These are phyloP conservation scores for Cuculus canorus DNA, from an alignment of 2,797 vertebrate species.

Conservation along the genomic window DNA sequence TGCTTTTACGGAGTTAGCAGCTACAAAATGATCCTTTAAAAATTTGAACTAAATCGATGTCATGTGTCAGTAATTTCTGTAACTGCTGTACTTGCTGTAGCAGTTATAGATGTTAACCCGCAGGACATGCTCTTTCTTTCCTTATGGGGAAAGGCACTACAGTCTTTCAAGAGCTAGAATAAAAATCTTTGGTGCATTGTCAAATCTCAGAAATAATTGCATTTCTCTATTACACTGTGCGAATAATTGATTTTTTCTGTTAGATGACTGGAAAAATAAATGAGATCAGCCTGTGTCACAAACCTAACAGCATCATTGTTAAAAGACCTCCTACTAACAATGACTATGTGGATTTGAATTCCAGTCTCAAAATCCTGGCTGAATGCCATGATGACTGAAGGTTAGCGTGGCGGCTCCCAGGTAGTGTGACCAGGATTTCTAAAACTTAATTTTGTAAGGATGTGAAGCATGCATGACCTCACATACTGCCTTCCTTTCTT, in stretches of 20 bases:
- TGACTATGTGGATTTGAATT: not conserved
- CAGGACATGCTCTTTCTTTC: not conserved
- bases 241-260: not conserved
- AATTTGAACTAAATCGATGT: not conserved
- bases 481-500: not conserved
- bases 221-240: not conserved
- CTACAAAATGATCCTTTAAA: not conserved
- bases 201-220: not conserved
- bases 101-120: not conserved
- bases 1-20: not conserved
- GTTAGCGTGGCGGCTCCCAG: not conserved
- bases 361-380: not conserved
- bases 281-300: not conserved
- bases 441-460: not conserved
- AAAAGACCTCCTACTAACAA: not conserved
- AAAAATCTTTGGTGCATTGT: not conserved
- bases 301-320: not conserved
- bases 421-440: not conserved
- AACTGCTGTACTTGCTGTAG: not conserved
- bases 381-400: not conserved
- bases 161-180: not conserved
- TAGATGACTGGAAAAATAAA: not conserved
- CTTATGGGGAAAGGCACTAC: not conserved
- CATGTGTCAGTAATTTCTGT: not conserved
- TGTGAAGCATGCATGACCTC: not conserved